Evolutionary conservation across 2,797 vertebrate species (phyloP), one percentile per base, ranked within the genome.

Genomic region (Sebastes diploproa): DNA sequence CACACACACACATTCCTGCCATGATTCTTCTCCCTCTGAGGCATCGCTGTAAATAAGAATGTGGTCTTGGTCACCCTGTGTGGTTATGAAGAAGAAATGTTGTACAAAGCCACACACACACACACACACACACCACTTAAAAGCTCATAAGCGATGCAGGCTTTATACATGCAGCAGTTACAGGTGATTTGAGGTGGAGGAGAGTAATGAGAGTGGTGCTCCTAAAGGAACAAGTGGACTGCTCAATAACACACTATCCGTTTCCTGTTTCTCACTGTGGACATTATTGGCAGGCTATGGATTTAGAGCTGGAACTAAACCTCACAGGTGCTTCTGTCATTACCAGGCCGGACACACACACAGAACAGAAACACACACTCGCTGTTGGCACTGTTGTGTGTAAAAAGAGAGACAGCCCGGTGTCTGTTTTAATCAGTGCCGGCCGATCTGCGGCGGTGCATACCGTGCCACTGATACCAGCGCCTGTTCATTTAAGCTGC

Each of bases 401-500:
- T 60, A 60, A 52, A 64, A 22, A 72, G 38, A 66, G 54, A 80
- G 68, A 69, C 76, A 69, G 34, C 36, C 58, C n/a, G 6, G 62
- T 86, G 87, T 86, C 75, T 72, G 72, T 84, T 77, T 78, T 80
- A 84, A 87, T 92, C 88, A 78, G 75, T 32, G 25, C 27, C 25
- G 71, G 52, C 50, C 8, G 42, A 82, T 89, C 86, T 85, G 85
- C 27, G 13, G 63, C 29, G 12, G 63, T 25, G 76, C 89, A 88
- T 86, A 86, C 86, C 87, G 71, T 75, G 55, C 72, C 88, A 81
- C 80, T 80, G 80, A 90, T 88, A 90, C 85, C 83, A 90, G 86
- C 27, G 78, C 70, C 80, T 64, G 83, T 83, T 89, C 83, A 88
- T 93, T 91, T 91, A 89, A 90, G 87, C 89, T 80, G 87, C 95